Evolutionary conservation across 2,113 vertebrate species (phyloP).

Genomic region (Aramus guarauna): DNA sequence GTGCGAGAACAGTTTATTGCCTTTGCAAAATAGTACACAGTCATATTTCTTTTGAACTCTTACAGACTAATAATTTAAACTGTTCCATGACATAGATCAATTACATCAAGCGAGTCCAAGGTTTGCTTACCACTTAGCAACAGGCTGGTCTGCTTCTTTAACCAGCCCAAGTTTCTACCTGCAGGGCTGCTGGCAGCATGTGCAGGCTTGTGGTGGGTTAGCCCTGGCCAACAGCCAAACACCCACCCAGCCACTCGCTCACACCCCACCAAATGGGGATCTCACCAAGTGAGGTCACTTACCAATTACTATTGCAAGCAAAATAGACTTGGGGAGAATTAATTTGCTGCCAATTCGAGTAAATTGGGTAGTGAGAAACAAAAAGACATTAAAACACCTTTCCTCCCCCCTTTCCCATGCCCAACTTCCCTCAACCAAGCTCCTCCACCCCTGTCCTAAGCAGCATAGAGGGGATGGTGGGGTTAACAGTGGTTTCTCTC

Average conservation of each 20-base stretch:
- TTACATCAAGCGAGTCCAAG: neutral
- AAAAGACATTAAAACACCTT: neutral
- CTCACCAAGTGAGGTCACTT: neutral
- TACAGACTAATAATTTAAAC: neutral
- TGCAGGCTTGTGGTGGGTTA: too few species aligned
- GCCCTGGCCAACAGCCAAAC: neutral
- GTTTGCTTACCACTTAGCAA: neutral
- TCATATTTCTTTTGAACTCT: neutral
- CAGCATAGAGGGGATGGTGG: neutral
- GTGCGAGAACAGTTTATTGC: neutral
- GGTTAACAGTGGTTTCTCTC: neutral
- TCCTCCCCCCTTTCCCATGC: neutral
- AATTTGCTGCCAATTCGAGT: neutral
- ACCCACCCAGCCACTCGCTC: neutral
- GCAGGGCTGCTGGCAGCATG: neutral
- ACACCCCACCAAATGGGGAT: neutral
- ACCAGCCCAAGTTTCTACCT: neutral
- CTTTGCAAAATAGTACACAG: neutral
- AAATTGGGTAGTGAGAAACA: neutral
- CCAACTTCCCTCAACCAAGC: neutral
- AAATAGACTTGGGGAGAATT: neutral
- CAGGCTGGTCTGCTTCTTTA: neutral
- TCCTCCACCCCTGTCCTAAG: neutral
- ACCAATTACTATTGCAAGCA: neutral
- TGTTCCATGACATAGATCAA: neutral